Evolutionary conservation across 2,888 invertebrate genomes (phyloP).

Genomic region (Trimorus sp.): DNA sequence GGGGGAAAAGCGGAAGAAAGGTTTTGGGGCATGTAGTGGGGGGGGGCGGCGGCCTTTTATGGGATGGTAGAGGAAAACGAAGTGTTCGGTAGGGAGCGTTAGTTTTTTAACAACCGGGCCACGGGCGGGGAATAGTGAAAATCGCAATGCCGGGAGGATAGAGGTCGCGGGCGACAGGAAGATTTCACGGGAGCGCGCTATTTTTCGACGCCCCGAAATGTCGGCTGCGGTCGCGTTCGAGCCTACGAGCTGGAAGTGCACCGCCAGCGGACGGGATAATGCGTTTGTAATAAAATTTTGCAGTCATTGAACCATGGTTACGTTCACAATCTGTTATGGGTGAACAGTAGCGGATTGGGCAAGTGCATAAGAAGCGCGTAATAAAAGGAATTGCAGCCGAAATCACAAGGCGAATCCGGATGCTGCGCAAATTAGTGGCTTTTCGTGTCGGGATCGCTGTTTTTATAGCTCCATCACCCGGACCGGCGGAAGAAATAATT

Average conservation of each 20-base stretch:
- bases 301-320: conserved; percentile 64
- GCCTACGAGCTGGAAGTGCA: conserved; percentile 75
- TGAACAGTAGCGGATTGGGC: conserved; percentile 75
- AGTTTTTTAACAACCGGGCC: neutral
- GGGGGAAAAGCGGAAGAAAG: conserved; percentile 15
- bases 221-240: conserved; percentile 16
- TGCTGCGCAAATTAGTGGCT: conserved; percentile 55
- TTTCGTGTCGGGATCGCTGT: conserved; percentile 39
- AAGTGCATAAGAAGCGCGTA: conserved; percentile 67
- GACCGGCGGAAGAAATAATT: conserved; percentile 41
- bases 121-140: neutral
- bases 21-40: conserved; percentile 18
- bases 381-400: conserved; percentile 65
- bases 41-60: conserved; percentile 10
- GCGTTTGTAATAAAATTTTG: conserved; percentile 69
- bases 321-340: conserved; percentile 74
- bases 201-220: conserved; percentile 20
- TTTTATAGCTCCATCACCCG: conserved; percentile 37
- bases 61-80: conserved; percentile 11
- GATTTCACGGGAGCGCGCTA: no score
- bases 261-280: conserved; percentile 52
- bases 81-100: neutral
- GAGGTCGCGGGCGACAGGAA: neutral
- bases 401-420: conserved; percentile 47
- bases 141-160: neutral